These are phyloP conservation scores for Maconellicoccus hirsutus DNA, from an alignment of 1,140 invertebrate genomes.

Conservation along the genomic window DNA sequence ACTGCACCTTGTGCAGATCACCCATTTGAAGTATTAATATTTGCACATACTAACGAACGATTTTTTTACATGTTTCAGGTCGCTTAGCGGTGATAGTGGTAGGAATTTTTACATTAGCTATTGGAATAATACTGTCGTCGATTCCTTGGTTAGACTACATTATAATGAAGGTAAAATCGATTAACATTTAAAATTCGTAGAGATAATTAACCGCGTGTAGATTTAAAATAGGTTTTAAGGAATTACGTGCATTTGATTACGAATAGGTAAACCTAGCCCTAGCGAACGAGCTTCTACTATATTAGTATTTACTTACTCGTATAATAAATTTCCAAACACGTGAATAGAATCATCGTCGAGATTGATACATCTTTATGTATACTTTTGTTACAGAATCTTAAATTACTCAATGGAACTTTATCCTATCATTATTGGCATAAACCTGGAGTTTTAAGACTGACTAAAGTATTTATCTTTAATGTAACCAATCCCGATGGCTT, in stretches of 20 bases:
- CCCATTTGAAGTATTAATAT: too few species aligned
- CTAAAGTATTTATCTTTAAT: slow-evolving; percentile 83
- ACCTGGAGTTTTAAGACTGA: slow-evolving; percentile 72
- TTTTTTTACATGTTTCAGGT: slow-evolving; percentile 40
- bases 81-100: slow-evolving; percentile 62
- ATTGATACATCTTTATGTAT: too few species aligned
- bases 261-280: too few species aligned
- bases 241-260: too few species aligned
- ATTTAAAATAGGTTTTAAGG: too few species aligned
- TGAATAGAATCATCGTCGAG: too few species aligned
- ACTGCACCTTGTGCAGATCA: too few species aligned
- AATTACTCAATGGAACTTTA: slow-evolving; percentile 66
- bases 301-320: too few species aligned
- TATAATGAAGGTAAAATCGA: slow-evolving; percentile 60
- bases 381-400: slow-evolving; percentile 61
- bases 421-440: slow-evolving; percentile 87
- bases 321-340: too few species aligned
- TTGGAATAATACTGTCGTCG: slow-evolving; percentile 65
- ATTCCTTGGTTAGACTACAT: slow-evolving; percentile 76
- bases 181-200: neutral
- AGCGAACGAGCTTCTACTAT: too few species aligned
- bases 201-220: too few species aligned
- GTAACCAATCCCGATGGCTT: slow-evolving; percentile 75
- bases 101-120: slow-evolving; percentile 59
- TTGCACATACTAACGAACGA: neutral